Evolutionary conservation across 2,113 vertebrate species (phyloP), one percentile per base, ranked within the genome.

Genomic region (Sceloporus tristichus): DNA sequence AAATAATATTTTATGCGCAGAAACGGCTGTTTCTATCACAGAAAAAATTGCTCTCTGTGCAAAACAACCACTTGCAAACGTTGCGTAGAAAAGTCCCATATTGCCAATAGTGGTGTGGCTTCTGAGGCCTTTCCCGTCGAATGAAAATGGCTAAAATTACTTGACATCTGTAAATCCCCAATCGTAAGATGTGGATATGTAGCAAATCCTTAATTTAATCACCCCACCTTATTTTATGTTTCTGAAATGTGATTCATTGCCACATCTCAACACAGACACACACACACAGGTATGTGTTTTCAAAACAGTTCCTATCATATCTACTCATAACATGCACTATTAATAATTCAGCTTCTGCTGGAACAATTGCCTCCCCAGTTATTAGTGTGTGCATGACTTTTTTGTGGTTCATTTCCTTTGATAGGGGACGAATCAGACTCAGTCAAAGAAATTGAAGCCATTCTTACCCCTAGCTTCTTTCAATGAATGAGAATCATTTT

Each of bases 401-500:
- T 91, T 91, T 81, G 78, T 48, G 88, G 81, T 91, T 92, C 91
- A 85, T 92, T 93, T 92, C 73, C 90, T 93, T 94, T 88, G 78
- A 84, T 92, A 91, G 86, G 86, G 38, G 68, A 87, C 14, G 54
- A 85, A 75, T 82, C 89, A 92, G 89, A 84, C 65, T 79, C 94
- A 87, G 79, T 92, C 77, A 89, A 87, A 82, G 73, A 84, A 76
- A 93, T 92, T 91, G 86, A 90, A 75, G 40, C 89, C 82, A 59
- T 90, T 94, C 92, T 91, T 92, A 40, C 79, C 42, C 85, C 0
- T 81, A 38, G 90, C 54, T 79, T 82, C 54, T 62, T 90, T 87
- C 27, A 84, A 80, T 82, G 91, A 86, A 62, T 0, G 0, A 48
- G 6, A 1, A 0, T 77, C 79, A 59, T 76, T 83, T 71, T 86